These are phyloP conservation scores for Spodoptera litura DNA, from an alignment of 1,140 invertebrate genomes.

Conservation along the genomic window DNA sequence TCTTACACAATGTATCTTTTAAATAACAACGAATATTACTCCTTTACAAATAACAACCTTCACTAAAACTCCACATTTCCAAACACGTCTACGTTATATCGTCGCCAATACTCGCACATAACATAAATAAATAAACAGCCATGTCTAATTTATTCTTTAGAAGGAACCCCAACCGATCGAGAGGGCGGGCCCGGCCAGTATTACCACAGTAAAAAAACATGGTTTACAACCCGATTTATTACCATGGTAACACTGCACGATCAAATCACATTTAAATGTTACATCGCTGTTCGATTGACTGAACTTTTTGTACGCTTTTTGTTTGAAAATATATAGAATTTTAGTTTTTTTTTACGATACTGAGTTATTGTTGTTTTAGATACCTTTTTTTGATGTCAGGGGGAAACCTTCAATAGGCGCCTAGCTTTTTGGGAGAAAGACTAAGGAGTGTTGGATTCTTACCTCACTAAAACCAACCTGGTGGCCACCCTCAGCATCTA, in stretches of 20 bases:
- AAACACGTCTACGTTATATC: background rate
- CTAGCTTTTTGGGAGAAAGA: too few species aligned
- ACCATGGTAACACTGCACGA: constrained; percentile 16
- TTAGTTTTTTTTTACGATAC: background rate
- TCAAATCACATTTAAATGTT: constrained; percentile 31
- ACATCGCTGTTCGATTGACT: constrained; percentile 9
- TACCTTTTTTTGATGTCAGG: too few species aligned
- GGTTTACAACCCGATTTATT: constrained; percentile 10
- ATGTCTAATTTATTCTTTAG: constrained; percentile 5
- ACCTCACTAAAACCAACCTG: too few species aligned
- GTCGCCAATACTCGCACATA: background rate
- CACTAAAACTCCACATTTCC: background rate
- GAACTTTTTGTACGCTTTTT: background rate
- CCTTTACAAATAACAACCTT: too few species aligned
- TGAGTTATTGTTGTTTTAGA: too few species aligned
- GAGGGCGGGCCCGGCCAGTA: background rate
- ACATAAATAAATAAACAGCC: background rate
- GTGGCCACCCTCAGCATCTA: too few species aligned
- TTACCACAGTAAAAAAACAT: constrained; percentile 28
- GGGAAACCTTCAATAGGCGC: too few species aligned
- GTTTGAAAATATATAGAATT: background rate
- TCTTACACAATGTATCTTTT: too few species aligned
- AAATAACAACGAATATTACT: too few species aligned
- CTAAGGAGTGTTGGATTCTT: too few species aligned
- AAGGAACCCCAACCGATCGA: constrained; percentile 17